Evolutionary conservation across 2,888 invertebrate genomes (phyloP).

Genomic region (Drosophila ustulata): DNA sequence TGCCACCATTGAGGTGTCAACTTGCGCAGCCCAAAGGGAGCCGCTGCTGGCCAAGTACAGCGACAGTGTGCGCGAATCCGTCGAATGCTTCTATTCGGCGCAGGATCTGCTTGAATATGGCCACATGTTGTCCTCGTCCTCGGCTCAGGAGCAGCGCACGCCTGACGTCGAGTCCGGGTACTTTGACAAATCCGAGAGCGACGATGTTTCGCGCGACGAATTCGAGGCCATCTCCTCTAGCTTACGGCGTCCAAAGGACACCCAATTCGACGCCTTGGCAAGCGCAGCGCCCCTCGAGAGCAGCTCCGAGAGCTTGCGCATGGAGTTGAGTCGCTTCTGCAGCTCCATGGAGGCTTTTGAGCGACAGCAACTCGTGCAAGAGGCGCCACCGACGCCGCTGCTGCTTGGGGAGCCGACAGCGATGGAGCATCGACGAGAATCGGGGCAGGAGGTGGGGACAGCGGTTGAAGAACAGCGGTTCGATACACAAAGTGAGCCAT

Average conservation of each 20-base stretch:
- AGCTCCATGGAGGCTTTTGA: constrained; percentile 70
- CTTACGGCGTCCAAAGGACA: constrained; percentile 6
- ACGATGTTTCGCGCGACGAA: constrained; percentile 79
- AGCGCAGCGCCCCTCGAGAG: constrained; percentile 15
- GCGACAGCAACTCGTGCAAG: constrained; percentile 30
- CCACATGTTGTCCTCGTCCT: constrained; percentile 59
- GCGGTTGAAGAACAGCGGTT: constrained; percentile 18
- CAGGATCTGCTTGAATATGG: constrained; percentile 80
- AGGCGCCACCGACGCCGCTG: neutral
- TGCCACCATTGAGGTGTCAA: constrained; percentile 1
- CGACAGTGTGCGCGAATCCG: constrained; percentile 73
- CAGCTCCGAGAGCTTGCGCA: constrained; percentile 74
- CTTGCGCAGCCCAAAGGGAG: neutral
- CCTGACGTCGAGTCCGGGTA: constrained; percentile 81
- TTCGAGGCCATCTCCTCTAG: constrained; percentile 51
- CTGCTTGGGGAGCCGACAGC: neutral
- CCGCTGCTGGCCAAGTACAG: constrained; percentile 26
- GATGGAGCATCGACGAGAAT: neutral
- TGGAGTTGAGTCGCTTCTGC: constrained; percentile 75
- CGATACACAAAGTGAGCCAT: constrained; percentile 54
- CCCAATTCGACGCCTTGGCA: neutral
- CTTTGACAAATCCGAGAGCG: constrained; percentile 81
- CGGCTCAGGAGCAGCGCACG: constrained; percentile 69
- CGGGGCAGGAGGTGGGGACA: neutral
- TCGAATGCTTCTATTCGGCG: constrained; percentile 79